phyloP scores from a whole-genome alignment of 2,113 vertebrate genomes.

The Trematocara nigrifrons region DNA sequence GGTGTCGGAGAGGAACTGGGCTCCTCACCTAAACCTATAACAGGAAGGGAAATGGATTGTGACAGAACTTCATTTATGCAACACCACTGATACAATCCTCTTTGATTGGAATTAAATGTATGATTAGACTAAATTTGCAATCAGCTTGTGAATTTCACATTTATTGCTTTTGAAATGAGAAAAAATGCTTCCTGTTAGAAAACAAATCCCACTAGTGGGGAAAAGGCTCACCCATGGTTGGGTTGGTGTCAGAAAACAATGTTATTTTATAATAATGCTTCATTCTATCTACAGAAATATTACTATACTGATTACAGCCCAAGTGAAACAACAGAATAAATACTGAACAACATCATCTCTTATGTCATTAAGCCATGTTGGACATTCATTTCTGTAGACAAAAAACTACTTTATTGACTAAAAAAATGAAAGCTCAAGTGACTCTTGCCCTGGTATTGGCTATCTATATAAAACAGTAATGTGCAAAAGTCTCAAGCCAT shows the following conservation, averaged over 20 bases:
- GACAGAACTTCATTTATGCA: background rate
- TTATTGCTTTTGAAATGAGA: background rate
- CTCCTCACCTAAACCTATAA: conserved; percentile 67
- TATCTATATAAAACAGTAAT: background rate
- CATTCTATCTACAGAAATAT: background rate
- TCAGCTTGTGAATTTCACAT: background rate
- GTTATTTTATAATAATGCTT: background rate
- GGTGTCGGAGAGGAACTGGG: conserved; percentile 71
- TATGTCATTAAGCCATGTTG: background rate
- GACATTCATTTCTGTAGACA: background rate
- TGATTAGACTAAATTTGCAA: background rate
- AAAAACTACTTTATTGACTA: background rate
- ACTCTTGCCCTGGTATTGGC: background rate
- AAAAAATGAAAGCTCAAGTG: background rate
- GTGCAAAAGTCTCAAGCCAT: background rate
- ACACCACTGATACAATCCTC: background rate
- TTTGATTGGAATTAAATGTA: background rate
- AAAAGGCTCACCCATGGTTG: background rate
- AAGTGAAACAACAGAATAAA: background rate
- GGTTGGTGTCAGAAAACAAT: background rate
- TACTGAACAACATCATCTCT: background rate
- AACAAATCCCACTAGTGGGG: background rate
- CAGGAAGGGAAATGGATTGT: background rate
- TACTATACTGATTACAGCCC: background rate
- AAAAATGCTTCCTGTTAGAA: background rate